phyloP scores from a whole-genome alignment of 2,888 invertebrate genomes.

The Mactromeris polynyma region DNA sequence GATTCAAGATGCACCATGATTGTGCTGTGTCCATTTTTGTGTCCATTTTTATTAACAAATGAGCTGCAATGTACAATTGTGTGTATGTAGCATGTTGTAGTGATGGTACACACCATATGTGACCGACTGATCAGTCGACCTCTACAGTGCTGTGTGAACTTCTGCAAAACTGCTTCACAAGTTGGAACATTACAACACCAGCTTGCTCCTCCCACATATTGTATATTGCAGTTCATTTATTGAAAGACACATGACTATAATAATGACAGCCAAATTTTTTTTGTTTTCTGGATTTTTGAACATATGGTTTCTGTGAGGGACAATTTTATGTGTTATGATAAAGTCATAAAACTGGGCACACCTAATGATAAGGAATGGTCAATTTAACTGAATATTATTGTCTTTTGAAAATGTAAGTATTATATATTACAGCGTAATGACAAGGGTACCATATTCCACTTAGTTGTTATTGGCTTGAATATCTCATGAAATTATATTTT shows the following conservation, averaged over 20 bases:
- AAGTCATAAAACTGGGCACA: slow-evolving; percentile 8
- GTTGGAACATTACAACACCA: background rate
- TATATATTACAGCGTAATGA: background rate
- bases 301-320: slow-evolving; percentile 30
- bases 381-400: background rate
- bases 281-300: slow-evolving; percentile 34
- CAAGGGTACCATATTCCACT: background rate
- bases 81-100: background rate
- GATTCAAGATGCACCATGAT: background rate
- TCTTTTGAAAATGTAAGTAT: background rate
- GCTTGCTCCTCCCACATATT: background rate
- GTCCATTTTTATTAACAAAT: slow-evolving; percentile 9
- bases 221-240: background rate
- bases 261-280: slow-evolving; percentile 2
- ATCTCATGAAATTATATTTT: no score
- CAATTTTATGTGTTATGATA: background rate
- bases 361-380: background rate
- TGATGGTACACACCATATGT: background rate
- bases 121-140: no score
- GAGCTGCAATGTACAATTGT: background rate
- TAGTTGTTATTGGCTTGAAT: background rate
- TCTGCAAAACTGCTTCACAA: no score
- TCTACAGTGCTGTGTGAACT: no score
- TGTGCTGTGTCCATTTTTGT: background rate
- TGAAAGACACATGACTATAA: background rate